Base-by-base conservation (phyloP, 2,888 invertebrate species). In the Euproctis similis region DNA sequence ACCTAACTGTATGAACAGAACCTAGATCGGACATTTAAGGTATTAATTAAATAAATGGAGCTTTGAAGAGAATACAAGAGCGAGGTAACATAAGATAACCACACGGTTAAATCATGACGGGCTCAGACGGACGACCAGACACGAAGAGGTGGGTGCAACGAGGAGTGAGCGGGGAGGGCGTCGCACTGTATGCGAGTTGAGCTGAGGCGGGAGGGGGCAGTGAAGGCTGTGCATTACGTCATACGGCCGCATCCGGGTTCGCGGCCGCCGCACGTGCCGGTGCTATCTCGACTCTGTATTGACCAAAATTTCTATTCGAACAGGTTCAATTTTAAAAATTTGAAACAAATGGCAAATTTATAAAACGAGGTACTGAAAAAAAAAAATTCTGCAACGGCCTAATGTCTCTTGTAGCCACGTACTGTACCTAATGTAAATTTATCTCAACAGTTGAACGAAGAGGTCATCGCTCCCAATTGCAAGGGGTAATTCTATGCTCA, bases 221-320 rank as follows among this genome's bases (percentile, higher is more conserved):
- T 33, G 67, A 71, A 73, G 75, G 72, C 73, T 70, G 73, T 53
- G 64, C n/a, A n/a, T 81, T 77, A 78, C 81, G 78, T 81, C 81
- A 76, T 47, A 52, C 60, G 35, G 60, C 64, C 58, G 72, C 71
- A 81, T 81, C 82, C 82, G 82, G 82, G 82, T 81, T 81, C 82
- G 78, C 73, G 78, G 73, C 74, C 78, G 74, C 54, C 62, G 70
- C 70, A 66, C 75, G 77, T 75, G 76, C 69, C 59, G 35, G 38
- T 43, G 54, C 39, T 3, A 12, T 21, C 10, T 34, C 43, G 43
- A n/a, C 42, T 44, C 42, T 38, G 59, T 58, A 55, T 56, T 57
- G 55, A 53, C 45, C 42, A 34, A 35, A 36, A 30, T 34, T 38
- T 44, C 34, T 34, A 28, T 24, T 11, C 21, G 34, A 34, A 28